Percentiles rank a stretch among this genome's conserved stretches.
These are phyloP conservation scores for Callaeas wilsoni DNA, from an alignment of 2,113 vertebrate species.

Conservation along the genomic window DNA sequence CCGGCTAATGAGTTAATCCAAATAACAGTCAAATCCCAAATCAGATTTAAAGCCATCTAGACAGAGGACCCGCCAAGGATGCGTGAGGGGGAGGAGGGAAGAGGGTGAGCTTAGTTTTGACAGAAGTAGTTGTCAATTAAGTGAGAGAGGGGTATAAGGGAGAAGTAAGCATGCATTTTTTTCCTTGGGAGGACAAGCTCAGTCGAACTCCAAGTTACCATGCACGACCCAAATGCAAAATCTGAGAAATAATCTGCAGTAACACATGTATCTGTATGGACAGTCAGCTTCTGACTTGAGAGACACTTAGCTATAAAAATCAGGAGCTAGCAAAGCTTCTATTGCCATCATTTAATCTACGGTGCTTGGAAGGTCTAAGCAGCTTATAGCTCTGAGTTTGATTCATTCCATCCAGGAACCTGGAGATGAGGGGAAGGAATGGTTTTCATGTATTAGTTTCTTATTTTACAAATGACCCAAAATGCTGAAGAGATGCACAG, in stretches of 20 bases:
- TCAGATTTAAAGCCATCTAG: slow-evolving; percentile 73
- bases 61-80: neutral
- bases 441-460: slow-evolving; percentile 42
- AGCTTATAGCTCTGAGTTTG: slow-evolving; percentile 23
- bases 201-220: neutral
- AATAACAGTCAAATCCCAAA: slow-evolving; percentile 77
- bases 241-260: slow-evolving; percentile 54
- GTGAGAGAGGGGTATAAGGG: neutral
- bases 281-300: slow-evolving; percentile 29
- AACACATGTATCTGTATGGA: slow-evolving; percentile 19
- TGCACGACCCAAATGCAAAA: neutral
- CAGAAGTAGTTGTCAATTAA: neutral
- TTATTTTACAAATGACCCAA: slow-evolving; percentile 38
- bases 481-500: neutral
- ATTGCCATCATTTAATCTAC: neutral
- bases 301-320: slow-evolving; percentile 34
- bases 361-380: slow-evolving; percentile 39
- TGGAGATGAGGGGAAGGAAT: neutral
- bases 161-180: neutral
- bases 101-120: neutral
- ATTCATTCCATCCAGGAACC: slow-evolving; percentile 28
- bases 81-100: neutral
- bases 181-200: neutral
- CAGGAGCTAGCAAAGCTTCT: slow-evolving; percentile 42
- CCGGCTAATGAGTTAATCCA: slow-evolving; percentile 79